Conservation (phyloP, 2,888 invertebrate species). For the Abrostola tripartita region DNA sequence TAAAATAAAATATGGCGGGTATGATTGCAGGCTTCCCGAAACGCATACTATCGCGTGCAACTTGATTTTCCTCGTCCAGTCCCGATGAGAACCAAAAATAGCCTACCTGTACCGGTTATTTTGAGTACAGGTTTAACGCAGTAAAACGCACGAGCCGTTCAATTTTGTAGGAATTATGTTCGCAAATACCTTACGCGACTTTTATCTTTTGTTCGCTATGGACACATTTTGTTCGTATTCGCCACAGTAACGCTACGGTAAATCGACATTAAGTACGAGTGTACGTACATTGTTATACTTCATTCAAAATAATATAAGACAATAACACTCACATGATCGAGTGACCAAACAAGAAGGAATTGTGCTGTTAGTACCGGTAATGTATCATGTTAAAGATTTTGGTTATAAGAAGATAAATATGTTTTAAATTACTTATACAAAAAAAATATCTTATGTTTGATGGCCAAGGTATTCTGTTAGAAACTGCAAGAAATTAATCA, state of each 20-base stretch:
- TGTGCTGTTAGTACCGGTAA: too few species aligned
- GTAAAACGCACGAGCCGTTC: constrained; percentile 6
- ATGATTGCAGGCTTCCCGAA: constrained; percentile 45
- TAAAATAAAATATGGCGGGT: constrained; percentile 25
- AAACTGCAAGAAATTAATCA: too few species aligned
- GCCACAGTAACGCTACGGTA: constrained; percentile 8
- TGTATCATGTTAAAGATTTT: too few species aligned
- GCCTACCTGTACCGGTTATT: constrained; percentile 42
- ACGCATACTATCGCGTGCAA: constrained; percentile 25
- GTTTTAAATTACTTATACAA: too few species aligned
- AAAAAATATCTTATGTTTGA: too few species aligned
- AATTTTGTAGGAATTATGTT: constrained; percentile 17
- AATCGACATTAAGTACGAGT: constrained; percentile 16
- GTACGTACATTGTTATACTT: neutral
- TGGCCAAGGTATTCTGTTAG: too few species aligned
- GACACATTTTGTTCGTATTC: constrained; percentile 11
- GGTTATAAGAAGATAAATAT: too few species aligned
- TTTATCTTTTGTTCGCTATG: constrained; percentile 26
- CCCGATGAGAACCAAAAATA: constrained; percentile 47
- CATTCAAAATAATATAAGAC: neutral
- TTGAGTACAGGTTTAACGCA: constrained; percentile 20
- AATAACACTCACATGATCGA: neutral
- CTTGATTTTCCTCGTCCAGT: constrained; percentile 34
- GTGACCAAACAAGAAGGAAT: too few species aligned
- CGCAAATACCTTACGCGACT: constrained; percentile 12